Evolutionary conservation across 1,140 invertebrate genomes (phyloP).

Genomic region (Antheraea mylitta): DNA sequence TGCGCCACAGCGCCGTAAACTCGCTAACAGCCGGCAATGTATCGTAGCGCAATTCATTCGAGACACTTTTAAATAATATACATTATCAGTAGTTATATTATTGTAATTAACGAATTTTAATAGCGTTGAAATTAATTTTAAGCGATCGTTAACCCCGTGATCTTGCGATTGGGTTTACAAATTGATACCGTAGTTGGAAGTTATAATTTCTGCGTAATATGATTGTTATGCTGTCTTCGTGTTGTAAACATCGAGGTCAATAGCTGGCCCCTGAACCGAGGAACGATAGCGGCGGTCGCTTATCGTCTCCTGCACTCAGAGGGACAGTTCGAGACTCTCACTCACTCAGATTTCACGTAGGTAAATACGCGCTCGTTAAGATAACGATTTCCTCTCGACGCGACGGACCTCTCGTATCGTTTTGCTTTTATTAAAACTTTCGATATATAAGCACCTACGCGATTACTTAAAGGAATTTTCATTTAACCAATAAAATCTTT

Average conservation of each 20-base stretch:
- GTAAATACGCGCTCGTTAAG: constrained; percentile 69
- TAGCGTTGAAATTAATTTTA: constrained; percentile 42
- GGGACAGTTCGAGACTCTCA: constrained; percentile 49
- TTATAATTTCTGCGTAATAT: constrained; percentile 11
- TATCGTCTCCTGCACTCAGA: constrained; percentile 58
- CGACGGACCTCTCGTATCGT: constrained; percentile 43
- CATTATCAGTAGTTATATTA: constrained; percentile 20
- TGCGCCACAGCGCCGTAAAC: background rate
- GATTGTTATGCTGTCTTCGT: constrained; percentile 23
- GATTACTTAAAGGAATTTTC: constrained; percentile 52
- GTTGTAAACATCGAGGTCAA: constrained; percentile 69
- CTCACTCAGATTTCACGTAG: constrained; percentile 62
- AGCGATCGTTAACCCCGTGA: constrained; percentile 31
- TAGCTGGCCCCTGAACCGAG: constrained; percentile 69
- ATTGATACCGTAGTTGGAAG: constrained; percentile 40
- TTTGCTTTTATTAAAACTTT: constrained; percentile 59
- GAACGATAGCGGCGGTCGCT: constrained; percentile 49
- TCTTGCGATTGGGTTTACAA: constrained; percentile 45
- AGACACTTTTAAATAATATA: background rate
- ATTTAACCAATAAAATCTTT: constrained; percentile 39
- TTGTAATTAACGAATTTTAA: constrained; percentile 24
- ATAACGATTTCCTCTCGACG: constrained; percentile 70
- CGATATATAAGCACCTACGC: constrained; percentile 32
- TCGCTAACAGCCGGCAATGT: background rate
- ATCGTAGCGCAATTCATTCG: background rate